A percentile compares a stretch with the other conserved stretches of the same genome.
phyloP scores from a whole-genome alignment of 2,797 vertebrate genomes.

The Cossypha niveicapilla region DNA sequence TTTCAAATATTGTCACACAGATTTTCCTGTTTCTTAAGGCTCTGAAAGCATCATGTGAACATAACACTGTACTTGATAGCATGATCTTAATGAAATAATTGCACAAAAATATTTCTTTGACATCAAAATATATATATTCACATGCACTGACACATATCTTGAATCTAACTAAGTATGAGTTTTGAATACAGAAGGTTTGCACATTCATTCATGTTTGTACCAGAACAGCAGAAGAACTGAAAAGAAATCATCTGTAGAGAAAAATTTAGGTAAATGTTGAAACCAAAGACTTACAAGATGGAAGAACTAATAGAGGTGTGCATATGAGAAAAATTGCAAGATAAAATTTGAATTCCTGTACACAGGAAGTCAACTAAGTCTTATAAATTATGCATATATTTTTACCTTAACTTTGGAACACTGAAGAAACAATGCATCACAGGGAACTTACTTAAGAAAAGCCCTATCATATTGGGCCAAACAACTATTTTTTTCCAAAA shows the following conservation, averaged over 20 bases:
- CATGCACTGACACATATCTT: accelerated
- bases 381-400: background rate
- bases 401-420: background rate
- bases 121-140: background rate
- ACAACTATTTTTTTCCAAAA: background rate
- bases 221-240: background rate
- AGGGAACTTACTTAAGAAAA: background rate
- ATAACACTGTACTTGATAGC: background rate
- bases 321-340: background rate
- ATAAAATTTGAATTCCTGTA: background rate
- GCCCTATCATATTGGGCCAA: background rate
- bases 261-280: background rate
- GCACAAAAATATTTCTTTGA: background rate
- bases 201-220: background rate
- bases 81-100: background rate
- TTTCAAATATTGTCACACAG: background rate
- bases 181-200: background rate
- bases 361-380: background rate
- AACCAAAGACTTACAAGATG: background rate
- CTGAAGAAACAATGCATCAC: background rate
- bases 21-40: background rate
- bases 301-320: background rate
- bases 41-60: background rate
- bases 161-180: background rate
- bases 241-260: background rate